Base-by-base conservation (phyloP, 35 echinoderm and acorn worm species). In the Lytechinus variegatus region DNA sequence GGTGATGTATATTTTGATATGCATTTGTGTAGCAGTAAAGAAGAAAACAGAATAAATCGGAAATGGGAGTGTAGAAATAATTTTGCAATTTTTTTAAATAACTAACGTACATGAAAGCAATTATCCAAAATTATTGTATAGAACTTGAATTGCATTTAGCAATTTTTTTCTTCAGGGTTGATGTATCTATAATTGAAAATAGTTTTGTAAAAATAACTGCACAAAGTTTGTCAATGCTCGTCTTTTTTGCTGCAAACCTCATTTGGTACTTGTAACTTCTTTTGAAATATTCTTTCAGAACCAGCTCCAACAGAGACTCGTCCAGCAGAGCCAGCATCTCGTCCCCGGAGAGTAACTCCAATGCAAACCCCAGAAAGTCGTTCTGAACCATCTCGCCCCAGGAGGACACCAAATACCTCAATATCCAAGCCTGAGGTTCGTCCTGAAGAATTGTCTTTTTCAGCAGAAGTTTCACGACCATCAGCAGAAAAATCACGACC, bases 291-390 rank as follows among this genome's bases (percentile, higher is more conserved):
- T 54, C 11, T 28, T 90, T 90, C 28, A 90, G 88, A 54, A 90
- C 88, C 10, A 51, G 7, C 9, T 52, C 88, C n/a, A 90, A 21
- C 16, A 54, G 88, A 90, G 52, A 90, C 88, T 5, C 66, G 21
- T 79, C 66, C 66, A 24, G 66, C 66, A n/a, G 66, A 79, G 16
- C 66, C 66, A 24, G 66, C 66, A 4, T 79, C 66, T 79, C 66
- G 66, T 79, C 66, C 66, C 66, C n/a, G 66, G 21, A 79, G 66
- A 79, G 66, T 79, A 79, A 79, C 66, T 79, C 66, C 66, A 79
- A 79, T 24, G 66, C 66, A 79, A 24, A 79, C 66, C 66, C 66
- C 66, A 79, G 66, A 79, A 21, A 79, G 66, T 79, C 66, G 16
- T 79, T 79, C 66, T 24, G 66, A 79, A 79, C 66, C 66, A n/a